Conservation (phyloP, 53 echinoderm and acorn worm species). For the Holothuria scabra region DNA sequence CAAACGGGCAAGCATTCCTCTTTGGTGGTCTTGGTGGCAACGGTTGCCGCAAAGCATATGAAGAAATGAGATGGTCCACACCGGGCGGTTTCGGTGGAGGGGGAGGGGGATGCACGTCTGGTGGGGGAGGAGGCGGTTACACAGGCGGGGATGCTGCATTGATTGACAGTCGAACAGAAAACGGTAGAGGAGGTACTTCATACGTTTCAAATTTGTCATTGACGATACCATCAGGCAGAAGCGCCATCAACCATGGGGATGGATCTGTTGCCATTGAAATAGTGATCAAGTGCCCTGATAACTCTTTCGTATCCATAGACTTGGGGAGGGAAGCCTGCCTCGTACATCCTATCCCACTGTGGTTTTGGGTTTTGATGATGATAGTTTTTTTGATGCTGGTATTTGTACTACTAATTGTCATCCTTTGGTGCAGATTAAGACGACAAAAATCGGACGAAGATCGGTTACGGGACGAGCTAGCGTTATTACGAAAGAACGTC, state of each 20-base stretch:
- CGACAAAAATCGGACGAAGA: conserved; percentile 26
- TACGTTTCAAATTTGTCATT: conserved; percentile 42
- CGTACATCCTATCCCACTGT: neutral
- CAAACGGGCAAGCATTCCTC: conserved; percentile 74
- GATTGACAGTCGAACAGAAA: conserved; percentile 60
- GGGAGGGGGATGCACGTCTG: conserved; percentile 87
- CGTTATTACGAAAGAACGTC: conserved; percentile 21
- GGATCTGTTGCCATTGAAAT: conserved; percentile 69
- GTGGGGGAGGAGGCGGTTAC: conserved; percentile 93
- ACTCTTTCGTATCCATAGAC: conserved; percentile 7
- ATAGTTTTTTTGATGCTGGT: neutral
- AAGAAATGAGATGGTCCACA: conserved; percentile 72
- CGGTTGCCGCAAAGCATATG: conserved; percentile 62
- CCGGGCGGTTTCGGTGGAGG: conserved; percentile 97
- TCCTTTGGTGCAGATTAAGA: conserved; percentile 5
- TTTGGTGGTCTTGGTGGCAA: conserved; percentile 75
- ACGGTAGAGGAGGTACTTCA: conserved; percentile 87
- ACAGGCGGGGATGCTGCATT: conserved; percentile 84
- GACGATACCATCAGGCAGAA: neutral
- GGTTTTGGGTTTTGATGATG: conserved; percentile 23
- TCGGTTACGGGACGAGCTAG: conserved; percentile 20
- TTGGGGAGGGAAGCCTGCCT: neutral
- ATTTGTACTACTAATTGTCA: neutral
- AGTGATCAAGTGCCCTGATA: conserved; percentile 55
- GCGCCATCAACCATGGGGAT: conserved; percentile 60